Evolutionary conservation across 2,113 vertebrate species (phyloP).

Genomic region (Lipophrys pholis): DNA sequence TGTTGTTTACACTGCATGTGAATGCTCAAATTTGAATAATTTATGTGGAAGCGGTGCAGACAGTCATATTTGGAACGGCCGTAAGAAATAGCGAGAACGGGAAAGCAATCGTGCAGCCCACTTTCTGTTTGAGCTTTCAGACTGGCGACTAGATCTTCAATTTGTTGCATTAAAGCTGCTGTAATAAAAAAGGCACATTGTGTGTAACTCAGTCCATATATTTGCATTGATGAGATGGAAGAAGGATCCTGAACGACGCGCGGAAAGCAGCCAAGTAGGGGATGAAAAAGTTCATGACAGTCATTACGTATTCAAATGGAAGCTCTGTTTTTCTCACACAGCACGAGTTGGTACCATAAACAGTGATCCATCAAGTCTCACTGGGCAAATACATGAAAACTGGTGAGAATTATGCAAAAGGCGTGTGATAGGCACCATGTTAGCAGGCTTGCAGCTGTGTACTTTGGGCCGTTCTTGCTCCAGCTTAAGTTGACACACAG

Average conservation of each 20-base stretch:
- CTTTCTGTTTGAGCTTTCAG: conserved; percentile 3
- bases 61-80: conserved; percentile 6
- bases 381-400: conserved; percentile 15
- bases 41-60: neutral
- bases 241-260: conserved; percentile 2
- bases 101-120: neutral
- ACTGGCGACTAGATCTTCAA: conserved; percentile 21
- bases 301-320: conserved; percentile 28
- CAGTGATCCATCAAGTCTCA: conserved; percentile 12
- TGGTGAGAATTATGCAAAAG: conserved; percentile 45
- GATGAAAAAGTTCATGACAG: conserved; percentile 12
- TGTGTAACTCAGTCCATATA: conserved; percentile 46
- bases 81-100: neutral
- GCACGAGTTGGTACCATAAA: conserved; percentile 13
- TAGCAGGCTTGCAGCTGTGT: conserved; percentile 15
- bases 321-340: conserved; percentile 17
- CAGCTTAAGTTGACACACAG: conserved; percentile 2
- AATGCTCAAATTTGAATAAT: conserved; percentile 4
- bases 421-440: conserved; percentile 12
- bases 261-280: conserved; percentile 20
- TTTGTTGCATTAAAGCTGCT: conserved; percentile 21
- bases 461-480: conserved; percentile 21
- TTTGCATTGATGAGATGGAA: conserved; percentile 41
- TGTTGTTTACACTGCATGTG: conserved; percentile 1
- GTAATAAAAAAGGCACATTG: conserved; percentile 36